Conservation (phyloP, 2,113 vertebrate genomes). For the Cyprinodon brontotheroides region DNA sequence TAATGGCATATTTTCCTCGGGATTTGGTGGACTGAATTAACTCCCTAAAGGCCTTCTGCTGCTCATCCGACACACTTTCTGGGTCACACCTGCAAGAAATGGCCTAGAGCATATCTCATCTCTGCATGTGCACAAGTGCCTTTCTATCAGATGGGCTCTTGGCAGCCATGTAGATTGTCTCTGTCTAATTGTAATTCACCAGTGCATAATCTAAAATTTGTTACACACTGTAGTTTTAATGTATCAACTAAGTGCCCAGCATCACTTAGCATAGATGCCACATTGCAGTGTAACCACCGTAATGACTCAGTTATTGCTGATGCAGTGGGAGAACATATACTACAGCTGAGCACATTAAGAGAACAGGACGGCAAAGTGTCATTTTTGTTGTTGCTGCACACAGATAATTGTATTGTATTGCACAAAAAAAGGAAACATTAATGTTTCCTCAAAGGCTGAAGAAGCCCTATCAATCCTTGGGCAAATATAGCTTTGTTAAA, state of each 20-base stretch:
- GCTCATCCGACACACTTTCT: slow-evolving; percentile 57
- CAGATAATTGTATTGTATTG: slow-evolving; percentile 33
- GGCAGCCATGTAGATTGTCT: slow-evolving; percentile 31
- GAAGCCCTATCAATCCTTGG: slow-evolving; percentile 28
- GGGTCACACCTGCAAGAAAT: slow-evolving; percentile 68
- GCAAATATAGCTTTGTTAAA: slow-evolving; percentile 39
- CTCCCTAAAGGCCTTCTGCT: slow-evolving; percentile 33
- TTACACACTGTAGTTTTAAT: slow-evolving; percentile 65
- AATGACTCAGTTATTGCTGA: slow-evolving; percentile 60
- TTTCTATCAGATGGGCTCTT: slow-evolving; percentile 32
- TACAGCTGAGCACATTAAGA: slow-evolving; percentile 50
- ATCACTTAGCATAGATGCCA: slow-evolving; percentile 36
- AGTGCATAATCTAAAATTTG: slow-evolving; percentile 70
- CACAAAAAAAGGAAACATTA: slow-evolving; percentile 27
- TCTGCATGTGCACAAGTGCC: slow-evolving; percentile 38
- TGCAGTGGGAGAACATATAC: slow-evolving; percentile 32
- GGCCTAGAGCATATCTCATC: slow-evolving; percentile 25
- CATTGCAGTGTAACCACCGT: slow-evolving; percentile 47
- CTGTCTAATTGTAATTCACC: slow-evolving; percentile 71
- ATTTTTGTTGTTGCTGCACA: slow-evolving; percentile 36
- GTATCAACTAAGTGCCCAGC: slow-evolving; percentile 42
- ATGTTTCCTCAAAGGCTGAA: slow-evolving; percentile 37
- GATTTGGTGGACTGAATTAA: slow-evolving; percentile 37
- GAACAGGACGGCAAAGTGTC: slow-evolving; percentile 27
- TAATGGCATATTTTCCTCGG: slow-evolving; percentile 63